Percentiles rank a stretch among this genome's conserved stretches.
Conservation (phyloP, 2,113 vertebrate species). For the Neolamprologus toae region DNA sequence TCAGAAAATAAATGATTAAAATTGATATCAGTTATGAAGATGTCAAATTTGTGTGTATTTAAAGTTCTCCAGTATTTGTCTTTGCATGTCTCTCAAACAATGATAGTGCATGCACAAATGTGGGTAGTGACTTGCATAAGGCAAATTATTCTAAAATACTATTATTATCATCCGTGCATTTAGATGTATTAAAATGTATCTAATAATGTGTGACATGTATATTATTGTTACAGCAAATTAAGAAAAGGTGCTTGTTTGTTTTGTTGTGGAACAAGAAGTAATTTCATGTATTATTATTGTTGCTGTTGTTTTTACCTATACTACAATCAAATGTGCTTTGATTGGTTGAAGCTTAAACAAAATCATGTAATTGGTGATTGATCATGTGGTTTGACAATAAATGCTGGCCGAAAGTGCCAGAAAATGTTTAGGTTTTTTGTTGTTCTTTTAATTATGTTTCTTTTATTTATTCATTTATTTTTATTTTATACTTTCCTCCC, state of each 20-base stretch:
- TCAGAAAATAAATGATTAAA: not conserved
- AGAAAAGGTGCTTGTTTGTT: not conserved
- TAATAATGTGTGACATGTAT: fast-evolving
- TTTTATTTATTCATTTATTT: not conserved
- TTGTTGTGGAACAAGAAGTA: not conserved
- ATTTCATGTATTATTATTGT: not conserved
- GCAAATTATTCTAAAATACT: not conserved
- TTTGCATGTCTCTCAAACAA: not conserved
- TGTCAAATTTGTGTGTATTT: not conserved
- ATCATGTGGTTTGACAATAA: not conserved
- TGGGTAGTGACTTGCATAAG: not conserved
- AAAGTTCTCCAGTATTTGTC: not conserved
- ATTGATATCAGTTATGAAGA: not conserved
- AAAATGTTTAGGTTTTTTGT: not conserved
- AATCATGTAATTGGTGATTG: not conserved
- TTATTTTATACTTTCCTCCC: not conserved
- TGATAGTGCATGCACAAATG: not conserved
- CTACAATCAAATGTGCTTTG: not conserved
- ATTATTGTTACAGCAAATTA: not conserved
- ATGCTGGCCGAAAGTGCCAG: fast-evolving
- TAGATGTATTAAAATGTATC: not conserved
- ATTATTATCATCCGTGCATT: fast-evolving
- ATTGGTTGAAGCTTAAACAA: fast-evolving
- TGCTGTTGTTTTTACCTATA: not conserved
- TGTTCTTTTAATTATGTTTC: not conserved